A percentile compares a stretch with the other conserved stretches of the same genome.
These are phyloP conservation scores for Hyposoter dolosus DNA, from an alignment of 2,888 invertebrate genomes.

Conservation along the genomic window DNA sequence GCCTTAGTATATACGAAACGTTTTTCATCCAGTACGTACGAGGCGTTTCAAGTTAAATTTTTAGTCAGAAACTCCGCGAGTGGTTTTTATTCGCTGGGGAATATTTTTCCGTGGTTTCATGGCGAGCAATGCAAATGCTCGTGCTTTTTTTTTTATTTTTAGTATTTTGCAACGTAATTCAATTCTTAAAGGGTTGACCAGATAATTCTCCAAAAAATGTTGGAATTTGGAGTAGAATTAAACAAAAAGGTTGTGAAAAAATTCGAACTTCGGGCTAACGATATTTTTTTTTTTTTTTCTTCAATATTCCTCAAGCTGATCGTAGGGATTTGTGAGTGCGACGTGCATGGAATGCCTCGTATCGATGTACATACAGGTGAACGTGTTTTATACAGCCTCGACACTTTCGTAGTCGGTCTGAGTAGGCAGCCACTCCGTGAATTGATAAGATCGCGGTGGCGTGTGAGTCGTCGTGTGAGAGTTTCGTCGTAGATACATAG, in stretches of 20 bases:
- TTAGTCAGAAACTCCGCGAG: not conserved
- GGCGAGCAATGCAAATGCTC: not conserved
- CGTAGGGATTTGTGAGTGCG: not conserved
- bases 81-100: not conserved
- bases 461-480: conserved; percentile 74
- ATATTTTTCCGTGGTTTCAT: not conserved
- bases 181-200: too few relatives aligned
- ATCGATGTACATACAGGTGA: conserved; percentile 1
- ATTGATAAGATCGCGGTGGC: conserved; percentile 81
- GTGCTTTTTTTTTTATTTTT: not conserved
- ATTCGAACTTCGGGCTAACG: too few relatives aligned
- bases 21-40: not conserved
- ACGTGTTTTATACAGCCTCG: conserved; percentile 32
- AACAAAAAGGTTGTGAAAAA: too few relatives aligned
- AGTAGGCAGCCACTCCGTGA: conserved; percentile 40
- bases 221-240: too few relatives aligned
- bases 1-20: conserved; percentile 18
- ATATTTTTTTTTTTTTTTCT: too few relatives aligned
- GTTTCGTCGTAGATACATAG: conserved; percentile 66
- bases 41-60: not conserved
- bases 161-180: not conserved
- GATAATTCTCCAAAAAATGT: too few relatives aligned
- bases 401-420: conserved; percentile 45
- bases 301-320: not conserved
- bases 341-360: not conserved